Evolutionary conservation across 2,797 vertebrate genomes (phyloP).

Genomic region (Crocodylus rhombifer): DNA sequence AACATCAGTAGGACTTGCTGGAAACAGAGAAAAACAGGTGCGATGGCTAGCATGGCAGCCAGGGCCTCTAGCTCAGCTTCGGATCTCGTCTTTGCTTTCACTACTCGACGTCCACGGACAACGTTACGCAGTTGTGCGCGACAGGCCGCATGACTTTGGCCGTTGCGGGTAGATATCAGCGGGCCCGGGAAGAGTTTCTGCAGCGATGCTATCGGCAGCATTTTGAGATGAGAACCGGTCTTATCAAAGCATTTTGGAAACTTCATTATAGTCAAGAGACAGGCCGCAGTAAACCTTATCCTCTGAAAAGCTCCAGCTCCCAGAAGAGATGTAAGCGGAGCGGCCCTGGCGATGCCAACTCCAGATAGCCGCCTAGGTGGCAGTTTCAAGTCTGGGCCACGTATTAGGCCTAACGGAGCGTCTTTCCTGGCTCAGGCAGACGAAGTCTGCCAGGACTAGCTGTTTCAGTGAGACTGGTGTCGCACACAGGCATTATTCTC

Average conservation of each 20-base stretch:
- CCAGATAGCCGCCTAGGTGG: rapidly evolving
- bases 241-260: neutral
- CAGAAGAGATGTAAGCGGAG: neutral
- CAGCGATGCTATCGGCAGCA: neutral
- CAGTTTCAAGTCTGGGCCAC: neutral
- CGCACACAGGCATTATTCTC: rapidly evolving
- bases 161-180: neutral
- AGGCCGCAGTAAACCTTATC: neutral
- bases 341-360: rapidly evolving
- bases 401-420: rapidly evolving
- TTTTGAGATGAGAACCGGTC: neutral
- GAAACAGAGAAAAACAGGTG: neutral
- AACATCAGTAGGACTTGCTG: neutral
- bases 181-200: neutral
- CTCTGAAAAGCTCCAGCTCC: neutral
- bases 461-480: neutral
- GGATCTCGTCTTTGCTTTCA: neutral
- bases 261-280: neutral
- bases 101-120: too few relatives aligned
- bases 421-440: neutral
- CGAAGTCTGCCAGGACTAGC: neutral
- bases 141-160: neutral
- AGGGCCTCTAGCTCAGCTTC: neutral
- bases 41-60: neutral
- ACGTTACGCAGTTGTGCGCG: neutral